Evolutionary conservation across 2,113 vertebrate genomes (phyloP).

Genomic region (Channa maculata): DNA sequence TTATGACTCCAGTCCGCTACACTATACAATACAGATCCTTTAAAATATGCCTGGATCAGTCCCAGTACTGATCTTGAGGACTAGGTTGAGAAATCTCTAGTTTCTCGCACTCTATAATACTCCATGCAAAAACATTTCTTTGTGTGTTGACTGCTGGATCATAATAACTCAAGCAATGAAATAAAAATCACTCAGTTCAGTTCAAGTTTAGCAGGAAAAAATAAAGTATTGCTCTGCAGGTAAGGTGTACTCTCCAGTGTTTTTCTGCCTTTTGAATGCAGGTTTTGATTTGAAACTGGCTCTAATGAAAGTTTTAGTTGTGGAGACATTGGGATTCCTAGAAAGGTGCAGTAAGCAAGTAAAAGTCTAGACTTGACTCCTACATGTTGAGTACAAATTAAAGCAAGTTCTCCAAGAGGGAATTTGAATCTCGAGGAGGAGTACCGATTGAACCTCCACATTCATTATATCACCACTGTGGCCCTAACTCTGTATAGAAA

Average conservation of each 20-base stretch:
- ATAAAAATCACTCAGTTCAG: neutral
- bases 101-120: neutral
- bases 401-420: conserved; percentile 12
- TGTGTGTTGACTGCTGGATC: neutral
- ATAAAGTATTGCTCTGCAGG: neutral
- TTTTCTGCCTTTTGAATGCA: conserved; percentile 8
- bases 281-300: conserved; percentile 6
- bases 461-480: neutral
- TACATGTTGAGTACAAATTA: neutral
- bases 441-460: conserved; percentile 3
- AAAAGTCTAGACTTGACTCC: conserved; percentile 5
- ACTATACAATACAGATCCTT: no score
- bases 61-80: neutral
- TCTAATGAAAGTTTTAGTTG: neutral
- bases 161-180: neutral
- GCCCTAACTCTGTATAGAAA: neutral
- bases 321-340: neutral
- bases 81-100: neutral
- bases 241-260: neutral
- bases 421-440: conserved; percentile 13
- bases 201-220: neutral
- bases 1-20: no score
- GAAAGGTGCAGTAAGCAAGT: neutral
- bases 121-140: neutral
- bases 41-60: no score